These are phyloP conservation scores for Stigmatopora argus DNA, from an alignment of 2,113 vertebrate genomes.

Conservation along the genomic window DNA sequence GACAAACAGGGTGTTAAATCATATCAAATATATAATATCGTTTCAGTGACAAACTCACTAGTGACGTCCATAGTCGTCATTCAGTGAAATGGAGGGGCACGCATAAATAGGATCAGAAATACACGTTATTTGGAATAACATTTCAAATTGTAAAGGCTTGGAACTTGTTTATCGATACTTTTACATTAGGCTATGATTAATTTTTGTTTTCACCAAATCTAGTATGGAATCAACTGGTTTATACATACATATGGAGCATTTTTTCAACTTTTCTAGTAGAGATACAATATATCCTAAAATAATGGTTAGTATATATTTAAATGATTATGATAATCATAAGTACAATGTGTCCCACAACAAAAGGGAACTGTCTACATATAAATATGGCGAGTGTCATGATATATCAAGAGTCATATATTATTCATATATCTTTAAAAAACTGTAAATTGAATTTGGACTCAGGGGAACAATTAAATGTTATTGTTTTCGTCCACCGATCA, in stretches of 20 bases:
- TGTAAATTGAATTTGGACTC: background rate
- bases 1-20: background rate
- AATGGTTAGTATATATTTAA: background rate
- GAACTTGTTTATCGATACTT: too few relatives aligned
- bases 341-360: background rate
- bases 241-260: too few relatives aligned
- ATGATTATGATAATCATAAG: background rate
- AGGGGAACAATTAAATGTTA: background rate
- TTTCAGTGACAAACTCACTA: background rate
- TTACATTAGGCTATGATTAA: too few relatives aligned
- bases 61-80: background rate
- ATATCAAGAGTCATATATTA: background rate
- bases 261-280: too few relatives aligned
- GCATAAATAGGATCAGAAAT: background rate
- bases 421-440: constrained; percentile 1
- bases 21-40: background rate
- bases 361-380: background rate
- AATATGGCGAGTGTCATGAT: background rate
- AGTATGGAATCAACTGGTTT: too few relatives aligned
- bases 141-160: too few relatives aligned
- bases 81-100: background rate
- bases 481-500: background rate
- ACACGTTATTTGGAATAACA: background rate
- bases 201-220: too few relatives aligned
- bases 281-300: background rate